Conservation (phyloP, 2,888 invertebrate genomes). For the Fissipunctia ypsillon region DNA sequence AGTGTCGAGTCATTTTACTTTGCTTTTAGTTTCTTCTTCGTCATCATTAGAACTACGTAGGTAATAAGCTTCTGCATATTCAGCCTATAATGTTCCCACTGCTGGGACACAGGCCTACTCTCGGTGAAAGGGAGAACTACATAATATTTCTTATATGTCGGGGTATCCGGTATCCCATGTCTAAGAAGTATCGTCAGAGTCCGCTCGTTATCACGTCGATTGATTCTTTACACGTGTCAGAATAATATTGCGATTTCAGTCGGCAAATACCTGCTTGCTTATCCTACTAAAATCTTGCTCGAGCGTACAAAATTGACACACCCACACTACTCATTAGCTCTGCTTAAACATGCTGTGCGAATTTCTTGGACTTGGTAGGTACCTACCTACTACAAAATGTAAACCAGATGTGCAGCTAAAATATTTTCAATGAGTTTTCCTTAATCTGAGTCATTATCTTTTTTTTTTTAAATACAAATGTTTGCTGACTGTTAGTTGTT, state of each 20-base stretch:
- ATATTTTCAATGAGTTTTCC: conserved; percentile 18
- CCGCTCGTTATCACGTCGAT: conserved; percentile 25
- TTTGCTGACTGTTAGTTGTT: neutral
- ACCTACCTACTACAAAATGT: conserved; percentile 5
- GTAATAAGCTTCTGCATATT: too few species aligned
- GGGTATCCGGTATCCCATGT: neutral
- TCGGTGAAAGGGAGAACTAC: too few species aligned
- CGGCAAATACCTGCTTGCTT: conserved; percentile 15
- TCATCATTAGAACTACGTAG: conserved; percentile 8
- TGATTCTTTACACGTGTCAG: conserved; percentile 21
- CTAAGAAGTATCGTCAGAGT: conserved; percentile 15
- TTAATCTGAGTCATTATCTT: conserved; percentile 7
- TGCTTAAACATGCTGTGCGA: conserved; percentile 43
- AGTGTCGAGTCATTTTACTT: conserved; percentile 3
- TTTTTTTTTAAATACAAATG: neutral
- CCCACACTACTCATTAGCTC: conserved; percentile 25
- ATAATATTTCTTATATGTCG: neutral
- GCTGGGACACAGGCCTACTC: too few species aligned
- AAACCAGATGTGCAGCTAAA: neutral
- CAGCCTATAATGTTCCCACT: too few species aligned
- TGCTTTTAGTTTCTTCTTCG: neutral
- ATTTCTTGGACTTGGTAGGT: conserved; percentile 11
- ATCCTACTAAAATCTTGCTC: conserved; percentile 18
- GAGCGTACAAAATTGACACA: conserved; percentile 30
- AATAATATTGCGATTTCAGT: conserved; percentile 19